phyloP scores from a whole-genome alignment of 2,113 vertebrate species.

The Gobiocypris rarus region DNA sequence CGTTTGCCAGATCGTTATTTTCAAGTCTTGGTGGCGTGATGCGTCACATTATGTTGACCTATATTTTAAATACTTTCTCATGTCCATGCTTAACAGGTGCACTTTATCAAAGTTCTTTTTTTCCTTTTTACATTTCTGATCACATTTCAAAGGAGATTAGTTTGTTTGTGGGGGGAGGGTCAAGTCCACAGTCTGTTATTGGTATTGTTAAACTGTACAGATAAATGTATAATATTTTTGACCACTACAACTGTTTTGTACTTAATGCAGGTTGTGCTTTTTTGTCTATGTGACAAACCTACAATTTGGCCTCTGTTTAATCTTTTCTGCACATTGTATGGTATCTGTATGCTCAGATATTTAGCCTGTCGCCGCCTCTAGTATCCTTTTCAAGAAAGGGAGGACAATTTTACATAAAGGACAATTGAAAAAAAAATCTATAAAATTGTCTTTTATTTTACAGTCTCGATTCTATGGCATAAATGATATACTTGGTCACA shows the following conservation, averaged over 20 bases:
- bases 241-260: constrained; percentile 87
- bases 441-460: constrained; percentile 27
- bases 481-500: not conserved
- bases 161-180: constrained; percentile 50
- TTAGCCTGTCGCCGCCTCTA: constrained; percentile 77
- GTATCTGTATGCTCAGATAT: constrained; percentile 85
- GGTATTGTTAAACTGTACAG: constrained; percentile 84
- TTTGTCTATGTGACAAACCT: constrained; percentile 81
- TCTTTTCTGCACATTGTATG: constrained; percentile 83
- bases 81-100: constrained; percentile 73
- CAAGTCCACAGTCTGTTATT: constrained; percentile 64
- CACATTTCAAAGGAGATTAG: constrained; percentile 58
- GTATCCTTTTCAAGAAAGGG: constrained; percentile 79
- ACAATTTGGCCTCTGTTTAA: constrained; percentile 79
- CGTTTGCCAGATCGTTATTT: constrained; percentile 34
- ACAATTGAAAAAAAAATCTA: constrained; percentile 55
- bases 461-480: not conserved
- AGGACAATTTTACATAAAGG: constrained; percentile 82
- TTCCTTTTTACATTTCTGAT: constrained; percentile 67
- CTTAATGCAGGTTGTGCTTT: constrained; percentile 82
- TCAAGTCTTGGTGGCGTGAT: constrained; percentile 60
- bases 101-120: constrained; percentile 74
- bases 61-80: constrained; percentile 62
- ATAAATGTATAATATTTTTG: constrained; percentile 87
- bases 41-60: constrained; percentile 60